phyloP scores from a whole-genome alignment of 1,140 invertebrate genomes.

The Heliconius nattereri region DNA sequence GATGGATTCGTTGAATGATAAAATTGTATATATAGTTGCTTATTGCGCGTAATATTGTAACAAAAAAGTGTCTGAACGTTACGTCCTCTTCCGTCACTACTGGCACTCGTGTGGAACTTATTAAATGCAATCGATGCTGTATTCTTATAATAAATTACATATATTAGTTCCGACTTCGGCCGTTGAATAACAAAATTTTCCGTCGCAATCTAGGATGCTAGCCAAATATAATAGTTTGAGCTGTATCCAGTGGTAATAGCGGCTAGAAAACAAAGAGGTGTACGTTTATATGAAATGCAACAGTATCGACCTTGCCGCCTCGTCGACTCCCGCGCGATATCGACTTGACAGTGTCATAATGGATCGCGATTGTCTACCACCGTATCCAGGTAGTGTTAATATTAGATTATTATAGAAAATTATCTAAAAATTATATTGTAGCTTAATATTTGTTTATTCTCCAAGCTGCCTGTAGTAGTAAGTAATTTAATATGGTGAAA shows the following conservation, averaged over 20 bases:
- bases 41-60: slow-evolving; percentile 17
- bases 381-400: slow-evolving; percentile 55
- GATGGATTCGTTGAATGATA: slow-evolving; percentile 1
- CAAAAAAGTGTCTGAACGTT: slow-evolving; percentile 44
- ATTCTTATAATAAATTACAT: slow-evolving; percentile 45
- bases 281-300: slow-evolving; percentile 45
- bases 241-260: slow-evolving; percentile 45
- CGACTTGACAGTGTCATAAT: slow-evolving; percentile 65
- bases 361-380: slow-evolving; percentile 62
- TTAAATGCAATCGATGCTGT: slow-evolving; percentile 47
- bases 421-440: neutral
- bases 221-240: slow-evolving; percentile 42
- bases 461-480: neutral
- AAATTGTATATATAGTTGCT: neutral
- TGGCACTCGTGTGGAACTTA: slow-evolving; percentile 43
- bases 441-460: too few relatives aligned
- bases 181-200: slow-evolving; percentile 41
- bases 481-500: neutral
- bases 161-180: slow-evolving; percentile 30
- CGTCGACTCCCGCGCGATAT: slow-evolving; percentile 67
- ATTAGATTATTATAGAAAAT: slow-evolving; percentile 3
- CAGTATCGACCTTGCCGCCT: slow-evolving; percentile 69
- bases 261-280: slow-evolving; percentile 39
- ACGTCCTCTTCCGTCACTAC: slow-evolving; percentile 61
- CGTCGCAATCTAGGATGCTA: slow-evolving; percentile 35